phyloP scores from a whole-genome alignment of 64 coral and sea anemone species.

The Exaiptasia diaphana region DNA sequence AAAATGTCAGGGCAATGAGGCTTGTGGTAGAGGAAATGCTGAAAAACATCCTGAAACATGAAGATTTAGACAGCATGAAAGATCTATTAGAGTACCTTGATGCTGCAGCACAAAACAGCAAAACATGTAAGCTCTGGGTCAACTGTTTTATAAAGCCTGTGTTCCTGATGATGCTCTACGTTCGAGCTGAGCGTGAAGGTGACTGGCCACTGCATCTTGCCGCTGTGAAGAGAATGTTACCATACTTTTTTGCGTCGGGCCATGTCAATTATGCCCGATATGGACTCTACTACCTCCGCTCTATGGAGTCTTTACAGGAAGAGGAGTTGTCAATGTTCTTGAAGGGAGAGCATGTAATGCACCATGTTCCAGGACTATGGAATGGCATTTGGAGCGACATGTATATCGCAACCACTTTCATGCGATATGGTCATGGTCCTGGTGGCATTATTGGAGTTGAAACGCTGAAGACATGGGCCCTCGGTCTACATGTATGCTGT shows the following conservation, averaged over 20 bases:
- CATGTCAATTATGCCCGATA: constrained; percentile 62
- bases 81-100: constrained; percentile 14
- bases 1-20: constrained; percentile 57
- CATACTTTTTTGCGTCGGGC: constrained; percentile 52
- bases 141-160: constrained; percentile 52
- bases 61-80: constrained; percentile 19
- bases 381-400: constrained; percentile 66
- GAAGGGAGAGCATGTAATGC: constrained; percentile 67
- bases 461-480: constrained; percentile 38
- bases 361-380: constrained; percentile 53
- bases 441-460: constrained; percentile 41
- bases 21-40: constrained; percentile 46
- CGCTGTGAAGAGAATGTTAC: constrained; percentile 62
- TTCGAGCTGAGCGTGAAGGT: constrained; percentile 25
- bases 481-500: constrained; percentile 43
- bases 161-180: constrained; percentile 46
- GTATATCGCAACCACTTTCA: constrained; percentile 57
- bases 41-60: not conserved
- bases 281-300: constrained; percentile 46
- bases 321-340: constrained; percentile 59
- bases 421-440: constrained; percentile 41
- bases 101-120: constrained; percentile 24
- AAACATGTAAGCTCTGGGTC: constrained; percentile 57
- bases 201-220: constrained; percentile 73
- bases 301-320: constrained; percentile 36